A percentile compares a stretch with the other conserved stretches of the same genome.
These are phyloP conservation scores for Alosa sapidissima DNA, from an alignment of 2,797 vertebrate species.

Conservation along the genomic window DNA sequence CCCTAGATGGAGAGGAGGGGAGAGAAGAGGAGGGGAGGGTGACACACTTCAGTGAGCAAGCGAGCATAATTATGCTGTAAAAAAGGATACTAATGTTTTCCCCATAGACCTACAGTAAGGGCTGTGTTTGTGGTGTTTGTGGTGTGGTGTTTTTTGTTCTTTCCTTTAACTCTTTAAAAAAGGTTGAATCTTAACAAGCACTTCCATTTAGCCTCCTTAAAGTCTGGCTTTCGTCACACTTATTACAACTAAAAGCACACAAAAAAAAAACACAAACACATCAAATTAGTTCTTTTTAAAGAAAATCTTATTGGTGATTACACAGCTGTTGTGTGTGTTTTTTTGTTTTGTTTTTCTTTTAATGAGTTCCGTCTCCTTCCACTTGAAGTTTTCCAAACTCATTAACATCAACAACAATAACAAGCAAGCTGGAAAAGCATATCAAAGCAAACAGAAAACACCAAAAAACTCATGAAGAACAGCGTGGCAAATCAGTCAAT, in stretches of 20 bases:
- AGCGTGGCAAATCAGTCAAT: not conserved
- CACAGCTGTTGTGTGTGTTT: not conserved
- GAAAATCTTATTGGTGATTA: not conserved
- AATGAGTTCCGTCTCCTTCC: not conserved
- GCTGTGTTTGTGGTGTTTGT: not conserved
- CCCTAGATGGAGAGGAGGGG: too few species aligned
- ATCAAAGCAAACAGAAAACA: not conserved
- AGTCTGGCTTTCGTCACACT: not conserved
- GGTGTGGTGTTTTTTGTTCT: not conserved
- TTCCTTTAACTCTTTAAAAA: not conserved
- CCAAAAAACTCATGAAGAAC: not conserved
- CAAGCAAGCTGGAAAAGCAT: too few species aligned
- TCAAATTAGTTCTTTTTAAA: not conserved
- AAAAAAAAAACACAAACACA: not conserved
- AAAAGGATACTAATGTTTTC: not conserved
- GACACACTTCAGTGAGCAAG: slow-evolving; percentile 1
- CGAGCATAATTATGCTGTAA: not conserved
- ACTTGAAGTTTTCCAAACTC: not conserved
- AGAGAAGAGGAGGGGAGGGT: not conserved
- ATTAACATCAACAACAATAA: not conserved
- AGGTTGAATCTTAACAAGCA: not conserved
- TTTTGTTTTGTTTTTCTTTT: not conserved
- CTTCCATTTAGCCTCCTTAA: not conserved
- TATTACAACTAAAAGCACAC: not conserved
- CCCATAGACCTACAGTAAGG: too few species aligned